phyloP scores from a whole-genome alignment of 2,797 vertebrate species.

The Ciconia nigra region DNA sequence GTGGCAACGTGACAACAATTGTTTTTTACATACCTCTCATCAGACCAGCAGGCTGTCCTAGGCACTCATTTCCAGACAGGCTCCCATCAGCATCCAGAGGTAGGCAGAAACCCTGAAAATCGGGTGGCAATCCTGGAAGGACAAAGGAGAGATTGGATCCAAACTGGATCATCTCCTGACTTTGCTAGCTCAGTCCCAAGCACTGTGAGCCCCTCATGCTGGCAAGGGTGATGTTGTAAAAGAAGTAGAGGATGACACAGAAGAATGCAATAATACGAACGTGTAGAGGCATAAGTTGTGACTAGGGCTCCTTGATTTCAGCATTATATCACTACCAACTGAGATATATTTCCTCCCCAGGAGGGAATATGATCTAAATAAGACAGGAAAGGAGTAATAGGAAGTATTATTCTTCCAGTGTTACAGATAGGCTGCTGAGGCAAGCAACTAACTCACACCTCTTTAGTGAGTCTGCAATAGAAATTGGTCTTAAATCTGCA shows the following conservation, averaged over 20 bases:
- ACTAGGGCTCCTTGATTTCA: not conserved
- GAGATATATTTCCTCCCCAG: not conserved
- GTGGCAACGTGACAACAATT: not conserved
- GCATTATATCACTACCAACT: not conserved
- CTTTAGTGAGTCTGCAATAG: not conserved
- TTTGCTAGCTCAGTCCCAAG: not conserved
- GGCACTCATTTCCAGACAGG: not conserved
- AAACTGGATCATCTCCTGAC: not conserved
- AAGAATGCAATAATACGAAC: not conserved
- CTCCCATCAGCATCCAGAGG: not conserved
- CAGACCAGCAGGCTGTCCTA: not conserved
- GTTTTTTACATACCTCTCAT: not conserved
- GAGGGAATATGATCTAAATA: not conserved
- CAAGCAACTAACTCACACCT: not conserved
- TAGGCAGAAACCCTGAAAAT: not conserved
- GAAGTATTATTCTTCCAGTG: not conserved
- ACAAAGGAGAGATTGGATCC: not conserved
- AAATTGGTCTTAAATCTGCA: conserved; percentile 19
- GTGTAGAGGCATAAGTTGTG: not conserved
- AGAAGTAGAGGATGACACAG: not conserved
- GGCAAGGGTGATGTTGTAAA: not conserved
- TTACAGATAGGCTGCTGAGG: not conserved
- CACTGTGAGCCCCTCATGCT: not conserved
- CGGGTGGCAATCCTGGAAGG: not conserved
- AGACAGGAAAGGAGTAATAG: not conserved